A percentile compares a stretch with the other conserved stretches of the same genome.
These are phyloP conservation scores for Chaetorhynchus papuensis DNA, from an alignment of 2,113 vertebrate genomes.

Conservation along the genomic window DNA sequence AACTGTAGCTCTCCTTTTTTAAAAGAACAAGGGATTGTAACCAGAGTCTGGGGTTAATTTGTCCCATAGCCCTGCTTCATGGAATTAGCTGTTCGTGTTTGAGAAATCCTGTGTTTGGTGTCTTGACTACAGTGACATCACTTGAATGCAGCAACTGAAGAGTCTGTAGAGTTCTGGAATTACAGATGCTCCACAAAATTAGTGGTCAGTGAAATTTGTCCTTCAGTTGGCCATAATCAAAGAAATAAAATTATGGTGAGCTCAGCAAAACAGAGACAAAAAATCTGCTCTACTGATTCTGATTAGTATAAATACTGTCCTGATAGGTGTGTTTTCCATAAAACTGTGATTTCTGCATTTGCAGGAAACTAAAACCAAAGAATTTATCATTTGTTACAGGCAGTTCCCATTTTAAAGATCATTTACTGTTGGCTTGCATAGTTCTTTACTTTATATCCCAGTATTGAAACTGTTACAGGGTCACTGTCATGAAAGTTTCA, in stretches of 20 bases:
- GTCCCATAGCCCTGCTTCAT: background rate
- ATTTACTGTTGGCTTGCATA: background rate
- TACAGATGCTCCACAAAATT: background rate
- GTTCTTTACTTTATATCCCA: background rate
- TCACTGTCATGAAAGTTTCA: background rate
- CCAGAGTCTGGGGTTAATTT: background rate
- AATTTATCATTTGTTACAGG: background rate
- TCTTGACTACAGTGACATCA: background rate
- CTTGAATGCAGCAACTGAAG: background rate
- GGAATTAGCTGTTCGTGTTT: background rate
- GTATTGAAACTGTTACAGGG: background rate
- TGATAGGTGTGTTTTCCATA: background rate
- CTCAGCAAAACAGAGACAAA: background rate
- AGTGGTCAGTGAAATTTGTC: background rate
- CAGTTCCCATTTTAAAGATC: background rate
- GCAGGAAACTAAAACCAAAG: background rate
- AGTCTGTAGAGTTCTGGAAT: background rate
- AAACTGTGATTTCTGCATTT: background rate
- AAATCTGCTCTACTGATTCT: background rate
- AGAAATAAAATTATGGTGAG: background rate
- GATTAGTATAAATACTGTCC: background rate
- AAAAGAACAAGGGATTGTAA: background rate
- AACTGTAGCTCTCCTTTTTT: background rate
- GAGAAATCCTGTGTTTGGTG: background rate
- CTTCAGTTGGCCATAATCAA: background rate